Evolutionary conservation across 2,888 invertebrate genomes (phyloP).

Genomic region (Dysmachus trigonus): DNA sequence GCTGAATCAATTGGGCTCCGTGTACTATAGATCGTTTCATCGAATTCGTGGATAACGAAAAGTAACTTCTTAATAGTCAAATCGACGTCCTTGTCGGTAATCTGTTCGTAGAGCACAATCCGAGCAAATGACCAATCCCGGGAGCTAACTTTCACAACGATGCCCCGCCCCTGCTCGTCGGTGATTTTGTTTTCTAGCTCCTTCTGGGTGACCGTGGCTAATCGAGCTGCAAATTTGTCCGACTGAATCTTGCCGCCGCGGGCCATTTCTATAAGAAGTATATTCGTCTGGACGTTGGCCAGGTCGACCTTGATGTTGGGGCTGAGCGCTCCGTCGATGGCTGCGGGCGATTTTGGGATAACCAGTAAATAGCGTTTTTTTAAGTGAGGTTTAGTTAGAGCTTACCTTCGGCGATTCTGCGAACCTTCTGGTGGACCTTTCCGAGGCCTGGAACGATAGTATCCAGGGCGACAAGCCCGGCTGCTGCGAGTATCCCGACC

Average conservation of each 20-base stretch:
- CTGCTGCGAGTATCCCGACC: constrained; percentile 88
- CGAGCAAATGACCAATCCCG: constrained; percentile 71
- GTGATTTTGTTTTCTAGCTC: constrained; percentile 67
- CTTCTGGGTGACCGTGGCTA: constrained; percentile 64
- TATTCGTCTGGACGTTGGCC: constrained; percentile 75
- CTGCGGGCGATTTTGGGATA: constrained; percentile 60
- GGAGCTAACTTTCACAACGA: constrained; percentile 70
- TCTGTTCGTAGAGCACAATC: constrained; percentile 77
- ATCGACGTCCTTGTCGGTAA: constrained; percentile 73
- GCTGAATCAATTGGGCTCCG: neutral
- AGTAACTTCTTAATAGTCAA: constrained; percentile 76
- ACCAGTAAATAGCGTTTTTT: neutral
- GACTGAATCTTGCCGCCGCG: constrained; percentile 68
- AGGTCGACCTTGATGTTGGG: constrained; percentile 72
- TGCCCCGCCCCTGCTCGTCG: constrained; percentile 60
- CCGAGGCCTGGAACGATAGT: constrained; percentile 75
- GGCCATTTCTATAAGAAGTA: constrained; percentile 73
- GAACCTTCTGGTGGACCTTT: constrained; percentile 79
- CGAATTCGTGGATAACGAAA: constrained; percentile 73
- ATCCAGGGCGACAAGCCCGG: constrained; percentile 85
- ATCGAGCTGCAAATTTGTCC: constrained; percentile 67
- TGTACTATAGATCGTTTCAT: constrained; percentile 54
- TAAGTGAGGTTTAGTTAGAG: neutral
- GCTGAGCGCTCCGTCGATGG: constrained; percentile 70
- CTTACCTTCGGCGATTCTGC: constrained; percentile 74